These are phyloP conservation scores for Decapterus maruadsi DNA, from an alignment of 2,797 vertebrate species.

Conservation along the genomic window DNA sequence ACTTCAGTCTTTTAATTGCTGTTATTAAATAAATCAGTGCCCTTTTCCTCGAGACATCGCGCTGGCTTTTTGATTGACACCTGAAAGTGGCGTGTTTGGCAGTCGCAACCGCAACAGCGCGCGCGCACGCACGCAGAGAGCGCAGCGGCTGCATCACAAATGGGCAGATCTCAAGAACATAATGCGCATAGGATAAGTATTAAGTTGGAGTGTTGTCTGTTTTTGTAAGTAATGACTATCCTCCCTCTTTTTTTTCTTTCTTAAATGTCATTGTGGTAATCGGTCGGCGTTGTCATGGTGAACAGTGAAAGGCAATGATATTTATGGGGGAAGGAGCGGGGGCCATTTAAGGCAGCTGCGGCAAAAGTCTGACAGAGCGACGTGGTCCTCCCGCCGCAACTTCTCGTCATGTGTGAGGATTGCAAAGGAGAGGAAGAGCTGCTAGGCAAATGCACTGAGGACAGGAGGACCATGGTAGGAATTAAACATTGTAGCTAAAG, in stretches of 20 bases:
- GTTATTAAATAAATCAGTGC: constrained; percentile 91
- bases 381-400: constrained; percentile 48
- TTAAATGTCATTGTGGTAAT: constrained; percentile 82
- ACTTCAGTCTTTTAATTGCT: constrained; percentile 89
- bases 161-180: constrained; percentile 78
- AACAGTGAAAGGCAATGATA: constrained; percentile 80
- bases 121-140: constrained; percentile 1
- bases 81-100: constrained; percentile 76
- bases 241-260: constrained; percentile 56
- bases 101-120: constrained; percentile 58
- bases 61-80: constrained; percentile 82
- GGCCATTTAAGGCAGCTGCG: constrained; percentile 74
- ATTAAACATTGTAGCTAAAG: not conserved
- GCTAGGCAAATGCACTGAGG: constrained; percentile 80
- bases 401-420: constrained; percentile 87
- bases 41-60: constrained; percentile 71
- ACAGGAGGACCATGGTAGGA: constrained; percentile 78
- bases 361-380: constrained; percentile 32
- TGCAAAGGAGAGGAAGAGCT: constrained; percentile 82
- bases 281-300: constrained; percentile 84
- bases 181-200: constrained; percentile 77
- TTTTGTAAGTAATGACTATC: constrained; percentile 81
- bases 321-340: constrained; percentile 79
- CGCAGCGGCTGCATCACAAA: constrained; percentile 60
- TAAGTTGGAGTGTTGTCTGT: constrained; percentile 79